Base-by-base conservation (phyloP, 2,888 invertebrate genomes). In the Prosapia bicincta region DNA sequence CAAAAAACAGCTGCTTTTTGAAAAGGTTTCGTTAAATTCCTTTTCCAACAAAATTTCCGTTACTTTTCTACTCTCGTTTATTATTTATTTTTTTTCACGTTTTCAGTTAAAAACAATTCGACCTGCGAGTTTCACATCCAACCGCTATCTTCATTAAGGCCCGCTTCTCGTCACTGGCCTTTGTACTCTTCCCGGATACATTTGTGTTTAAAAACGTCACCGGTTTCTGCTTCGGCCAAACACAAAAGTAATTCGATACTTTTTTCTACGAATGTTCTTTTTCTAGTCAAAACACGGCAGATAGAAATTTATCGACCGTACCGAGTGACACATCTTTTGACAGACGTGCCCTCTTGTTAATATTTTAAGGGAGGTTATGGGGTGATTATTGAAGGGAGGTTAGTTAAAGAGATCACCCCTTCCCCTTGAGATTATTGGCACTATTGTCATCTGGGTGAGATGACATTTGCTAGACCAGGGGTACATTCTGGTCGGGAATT, bases 291-390 rank as follows among this genome's bases (percentile, higher is more conserved):
- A 74, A 74, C 74, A 74, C 65, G 13, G 28, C 1, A 69, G 74
- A 69, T 69, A 69, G 69, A 66, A 69, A 74, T 74, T 74, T 74
- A 74, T 69, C 74, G 74, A 25, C 54, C 69, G 74, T 71, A 54
- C 43, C 24, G 15, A 69, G 74, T 69, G 54, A 54, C 54, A 54
- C 54, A 20, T 54, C 54, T 54, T 54, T 1, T 54, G 54, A 54
- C 54, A 20, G 54, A 20, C 54, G 2, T 20, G 54, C 54, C 54
- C 54, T 38, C 38, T 54, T 54, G 54, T 54, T 54, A 54, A 54
- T 54, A 54, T 54, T 54, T 54, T 54, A 54, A 54, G 54, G 54
- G 54, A 20, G 54, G 54, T 54, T 54, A 54, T 54, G 54, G 54
- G 54, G 54, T 54, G 54, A 54, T 54, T 54, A 54, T 54, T 54